Conservation (phyloP, 2,113 vertebrate species). For the Cebidichthys violaceus region DNA sequence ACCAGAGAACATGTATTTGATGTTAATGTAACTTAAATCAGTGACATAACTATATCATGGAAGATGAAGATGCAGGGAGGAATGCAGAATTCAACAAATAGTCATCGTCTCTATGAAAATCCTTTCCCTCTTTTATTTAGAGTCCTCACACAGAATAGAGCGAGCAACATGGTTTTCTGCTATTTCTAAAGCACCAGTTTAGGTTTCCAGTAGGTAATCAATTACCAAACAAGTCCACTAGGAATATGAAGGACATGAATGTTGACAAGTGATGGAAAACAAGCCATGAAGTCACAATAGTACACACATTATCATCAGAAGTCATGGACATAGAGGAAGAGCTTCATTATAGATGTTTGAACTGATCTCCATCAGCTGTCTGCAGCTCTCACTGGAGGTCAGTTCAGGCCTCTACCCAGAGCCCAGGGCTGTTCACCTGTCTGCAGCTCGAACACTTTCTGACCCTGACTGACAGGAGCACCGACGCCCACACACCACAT, state of each 20-base stretch:
- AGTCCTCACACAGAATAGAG: not conserved
- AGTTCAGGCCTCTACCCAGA: not conserved
- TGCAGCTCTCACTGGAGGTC: not conserved
- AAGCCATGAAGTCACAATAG: not conserved
- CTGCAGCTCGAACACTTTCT: constrained; percentile 19
- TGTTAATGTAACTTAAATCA: not conserved
- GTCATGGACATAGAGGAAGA: not conserved
- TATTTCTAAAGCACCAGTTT: not conserved
- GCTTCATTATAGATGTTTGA: not conserved
- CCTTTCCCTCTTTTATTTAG: not conserved
- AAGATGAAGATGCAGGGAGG: not conserved
- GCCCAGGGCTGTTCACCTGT: not conserved
- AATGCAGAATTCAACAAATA: not conserved
- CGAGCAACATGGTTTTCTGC: not conserved
- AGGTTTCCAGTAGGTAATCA: not conserved
- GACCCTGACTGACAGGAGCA: constrained; percentile 22
- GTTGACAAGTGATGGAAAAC: not conserved
- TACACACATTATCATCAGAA: not conserved
- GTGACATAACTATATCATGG: not conserved
- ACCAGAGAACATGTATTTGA: constrained; percentile 6
- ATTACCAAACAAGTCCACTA: not conserved
- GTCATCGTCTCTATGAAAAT: not conserved
- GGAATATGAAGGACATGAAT: not conserved
- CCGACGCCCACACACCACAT: constrained; percentile 7
- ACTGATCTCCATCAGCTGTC: not conserved